These are phyloP conservation scores for Zaprionus ghesquierei DNA, from an alignment of 1,140 invertebrate species.

Conservation along the genomic window DNA sequence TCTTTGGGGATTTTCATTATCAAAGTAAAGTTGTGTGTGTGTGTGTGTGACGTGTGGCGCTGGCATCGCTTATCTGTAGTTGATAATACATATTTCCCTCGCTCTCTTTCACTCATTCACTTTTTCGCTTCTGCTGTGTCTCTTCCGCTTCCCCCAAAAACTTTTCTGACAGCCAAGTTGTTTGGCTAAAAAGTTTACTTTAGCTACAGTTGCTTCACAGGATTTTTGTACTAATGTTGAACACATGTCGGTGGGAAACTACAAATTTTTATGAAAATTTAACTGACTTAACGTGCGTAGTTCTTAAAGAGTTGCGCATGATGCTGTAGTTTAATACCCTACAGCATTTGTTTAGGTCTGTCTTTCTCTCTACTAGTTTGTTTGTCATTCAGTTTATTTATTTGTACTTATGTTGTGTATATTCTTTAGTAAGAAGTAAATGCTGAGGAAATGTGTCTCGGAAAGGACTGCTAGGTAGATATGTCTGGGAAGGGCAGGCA, in stretches of 20 bases:
- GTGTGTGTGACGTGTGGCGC: conserved; percentile 27
- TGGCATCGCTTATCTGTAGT: conserved; percentile 25
- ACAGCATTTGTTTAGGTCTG: no score
- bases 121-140: not conserved
- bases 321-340: not conserved
- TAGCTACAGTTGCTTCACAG: conserved; percentile 22
- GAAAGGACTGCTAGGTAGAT: no score
- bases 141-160: conserved; percentile 21
- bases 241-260: not conserved
- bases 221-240: not conserved
- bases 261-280: not conserved
- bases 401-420: no score
- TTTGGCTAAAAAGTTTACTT: conserved; percentile 23
- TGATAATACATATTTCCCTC: conserved; percentile 37
- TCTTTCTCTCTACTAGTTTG: no score
- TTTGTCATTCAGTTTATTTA: no score
- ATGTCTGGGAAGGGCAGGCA: no score
- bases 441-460: no score
- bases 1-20: conserved; percentile 37
- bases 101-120: not conserved
- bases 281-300: not conserved
- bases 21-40: conserved; percentile 45
- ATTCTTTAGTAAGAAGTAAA: no score
- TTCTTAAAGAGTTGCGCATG: not conserved
- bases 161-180: conserved; percentile 49